Conservation (phyloP, 2,797 vertebrate species). For the Arnoldichthys spilopterus region DNA sequence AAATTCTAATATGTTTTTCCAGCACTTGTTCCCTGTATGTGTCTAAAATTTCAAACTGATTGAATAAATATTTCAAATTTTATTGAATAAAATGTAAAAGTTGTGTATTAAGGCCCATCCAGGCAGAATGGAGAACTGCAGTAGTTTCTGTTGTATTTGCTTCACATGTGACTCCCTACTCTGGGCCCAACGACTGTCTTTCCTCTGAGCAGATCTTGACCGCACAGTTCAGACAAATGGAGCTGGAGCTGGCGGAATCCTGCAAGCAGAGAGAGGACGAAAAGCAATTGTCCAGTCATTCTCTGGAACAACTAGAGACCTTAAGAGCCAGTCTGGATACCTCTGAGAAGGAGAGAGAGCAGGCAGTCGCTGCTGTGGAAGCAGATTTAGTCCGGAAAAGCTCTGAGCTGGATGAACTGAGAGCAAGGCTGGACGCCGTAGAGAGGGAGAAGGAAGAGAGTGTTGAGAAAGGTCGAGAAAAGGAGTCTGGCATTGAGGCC, state of each 20-base stretch:
- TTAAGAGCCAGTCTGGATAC: constrained; percentile 65
- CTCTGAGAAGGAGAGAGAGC: constrained; percentile 60
- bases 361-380: constrained; percentile 36
- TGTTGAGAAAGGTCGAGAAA: constrained; percentile 8
- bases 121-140: no score
- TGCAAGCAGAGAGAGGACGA: constrained; percentile 73
- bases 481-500: constrained; percentile 12
- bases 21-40: no score
- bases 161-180: background rate
- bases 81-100: no score
- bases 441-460: constrained; percentile 33
- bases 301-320: constrained; percentile 64
- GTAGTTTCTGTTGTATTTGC: background rate
- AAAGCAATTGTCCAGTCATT: constrained; percentile 64
- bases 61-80: no score
- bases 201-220: constrained; percentile 78
- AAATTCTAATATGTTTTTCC: no score
- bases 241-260: constrained; percentile 78
- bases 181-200: background rate
- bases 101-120: no score
- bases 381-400: constrained; percentile 32
- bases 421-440: constrained; percentile 28
- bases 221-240: constrained; percentile 85
- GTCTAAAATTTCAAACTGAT: no score
- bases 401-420: constrained; percentile 59